phyloP scores from a whole-genome alignment of 1,140 invertebrate species.

The Hirudo medicinalis region DNA sequence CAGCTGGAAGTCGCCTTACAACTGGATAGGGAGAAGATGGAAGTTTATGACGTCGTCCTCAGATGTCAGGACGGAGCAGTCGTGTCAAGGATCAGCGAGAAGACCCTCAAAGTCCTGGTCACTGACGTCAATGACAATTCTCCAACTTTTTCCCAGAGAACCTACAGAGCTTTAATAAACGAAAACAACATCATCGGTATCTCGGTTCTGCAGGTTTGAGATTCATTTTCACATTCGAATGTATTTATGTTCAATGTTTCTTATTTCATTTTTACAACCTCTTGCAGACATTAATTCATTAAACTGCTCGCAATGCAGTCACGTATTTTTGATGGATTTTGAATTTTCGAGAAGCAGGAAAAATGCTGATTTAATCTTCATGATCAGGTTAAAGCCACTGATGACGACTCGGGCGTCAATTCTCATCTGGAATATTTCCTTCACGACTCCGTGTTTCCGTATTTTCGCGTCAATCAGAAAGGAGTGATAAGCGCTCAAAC shows the following conservation, averaged over 20 bases:
- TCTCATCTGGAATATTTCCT: slow-evolving; percentile 15
- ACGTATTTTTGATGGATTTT: slow-evolving; percentile 6
- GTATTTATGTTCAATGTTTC: background rate
- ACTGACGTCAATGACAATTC: slow-evolving; percentile 47
- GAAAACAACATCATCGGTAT: slow-evolving; percentile 19
- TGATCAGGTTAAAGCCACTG: slow-evolving; percentile 14
- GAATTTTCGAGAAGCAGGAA: background rate
- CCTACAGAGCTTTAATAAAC: slow-evolving; percentile 10
- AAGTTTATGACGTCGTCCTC: slow-evolving; percentile 7
- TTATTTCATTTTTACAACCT: background rate
- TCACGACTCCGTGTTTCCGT: background rate
- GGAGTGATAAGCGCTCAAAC: slow-evolving; percentile 17
- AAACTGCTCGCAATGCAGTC: background rate
- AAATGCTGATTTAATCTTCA: background rate
- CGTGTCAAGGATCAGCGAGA: slow-evolving; percentile 74
- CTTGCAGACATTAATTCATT: background rate
- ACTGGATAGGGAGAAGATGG: slow-evolving; percentile 17
- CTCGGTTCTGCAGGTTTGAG: slow-evolving; percentile 10
- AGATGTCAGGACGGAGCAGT: slow-evolving; percentile 44
- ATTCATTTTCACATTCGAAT: background rate
- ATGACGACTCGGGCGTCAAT: slow-evolving; percentile 16
- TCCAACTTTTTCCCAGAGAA: slow-evolving; percentile 13
- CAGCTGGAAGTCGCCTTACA: slow-evolving; percentile 5
- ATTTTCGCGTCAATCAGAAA: slow-evolving; percentile 14
- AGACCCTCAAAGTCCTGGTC: slow-evolving; percentile 71